phyloP scores from a whole-genome alignment of 2,888 invertebrate genomes.

The Temnothorax unifasciatus region DNA sequence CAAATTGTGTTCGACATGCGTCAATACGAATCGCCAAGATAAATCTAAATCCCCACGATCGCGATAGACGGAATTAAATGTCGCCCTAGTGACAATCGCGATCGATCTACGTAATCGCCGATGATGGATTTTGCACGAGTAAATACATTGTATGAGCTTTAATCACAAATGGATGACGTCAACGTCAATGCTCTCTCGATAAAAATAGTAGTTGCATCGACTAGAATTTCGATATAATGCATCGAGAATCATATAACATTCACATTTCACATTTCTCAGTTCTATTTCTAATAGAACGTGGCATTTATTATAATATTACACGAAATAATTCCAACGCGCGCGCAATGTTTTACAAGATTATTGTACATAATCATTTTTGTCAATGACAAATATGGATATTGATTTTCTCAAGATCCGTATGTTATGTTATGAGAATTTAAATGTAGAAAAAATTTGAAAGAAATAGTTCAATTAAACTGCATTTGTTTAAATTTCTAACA shows the following conservation, averaged over 20 bases:
- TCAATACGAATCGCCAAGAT: background rate
- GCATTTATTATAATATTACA: background rate
- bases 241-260: background rate
- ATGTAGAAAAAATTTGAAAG: background rate
- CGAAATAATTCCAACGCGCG: background rate
- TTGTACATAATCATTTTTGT: background rate
- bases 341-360: background rate
- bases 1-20: background rate
- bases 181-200: constrained; percentile 39
- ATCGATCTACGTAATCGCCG: constrained; percentile 50
- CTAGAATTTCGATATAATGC: constrained; percentile 5
- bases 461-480: background rate
- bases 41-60: background rate
- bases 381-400: background rate
- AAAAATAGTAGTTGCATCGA: constrained; percentile 6
- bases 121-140: constrained; percentile 35
- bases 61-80: constrained; percentile 9
- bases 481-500: background rate
- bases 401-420: background rate
- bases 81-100: background rate
- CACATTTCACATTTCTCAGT: background rate
- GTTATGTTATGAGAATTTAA: background rate
- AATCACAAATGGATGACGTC: constrained; percentile 40
- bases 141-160: constrained; percentile 63
- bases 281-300: background rate